A percentile compares a stretch with the other conserved stretches of the same genome.
Evolutionary conservation across 2,113 vertebrate species (phyloP).

Genomic region (Sapayoa aenigma): DNA sequence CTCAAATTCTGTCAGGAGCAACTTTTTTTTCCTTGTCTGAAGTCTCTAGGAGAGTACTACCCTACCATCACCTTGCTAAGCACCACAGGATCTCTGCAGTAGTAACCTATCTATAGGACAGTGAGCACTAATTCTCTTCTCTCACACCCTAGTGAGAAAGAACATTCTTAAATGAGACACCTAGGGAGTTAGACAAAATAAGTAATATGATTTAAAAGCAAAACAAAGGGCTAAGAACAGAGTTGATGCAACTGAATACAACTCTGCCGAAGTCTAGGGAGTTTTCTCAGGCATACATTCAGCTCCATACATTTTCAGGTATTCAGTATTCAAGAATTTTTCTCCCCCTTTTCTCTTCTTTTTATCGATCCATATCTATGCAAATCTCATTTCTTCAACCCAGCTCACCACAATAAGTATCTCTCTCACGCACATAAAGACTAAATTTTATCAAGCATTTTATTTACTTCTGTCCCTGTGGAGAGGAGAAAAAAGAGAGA

Average conservation of each 20-base stretch:
- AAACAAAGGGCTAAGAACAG: neutral
- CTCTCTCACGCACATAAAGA: constrained; percentile 38
- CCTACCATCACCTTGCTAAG: neutral
- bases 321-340: constrained; percentile 40
- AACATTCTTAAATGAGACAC: neutral
- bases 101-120: neutral
- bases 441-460: constrained; percentile 66
- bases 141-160: neutral
- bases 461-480: constrained; percentile 46
- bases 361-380: constrained; percentile 59
- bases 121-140: neutral
- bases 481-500: neutral
- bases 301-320: constrained; percentile 8
- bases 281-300: neutral
- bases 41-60: neutral
- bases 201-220: neutral
- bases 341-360: constrained; percentile 35
- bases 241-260: neutral
- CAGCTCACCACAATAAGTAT: constrained; percentile 52
- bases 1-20: neutral
- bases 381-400: constrained; percentile 62
- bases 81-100: neutral
- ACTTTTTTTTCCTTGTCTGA: neutral
- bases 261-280: neutral
- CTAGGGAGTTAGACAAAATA: neutral